Conservation (phyloP, 2,797 vertebrate species). For the Cyprinella venusta region DNA sequence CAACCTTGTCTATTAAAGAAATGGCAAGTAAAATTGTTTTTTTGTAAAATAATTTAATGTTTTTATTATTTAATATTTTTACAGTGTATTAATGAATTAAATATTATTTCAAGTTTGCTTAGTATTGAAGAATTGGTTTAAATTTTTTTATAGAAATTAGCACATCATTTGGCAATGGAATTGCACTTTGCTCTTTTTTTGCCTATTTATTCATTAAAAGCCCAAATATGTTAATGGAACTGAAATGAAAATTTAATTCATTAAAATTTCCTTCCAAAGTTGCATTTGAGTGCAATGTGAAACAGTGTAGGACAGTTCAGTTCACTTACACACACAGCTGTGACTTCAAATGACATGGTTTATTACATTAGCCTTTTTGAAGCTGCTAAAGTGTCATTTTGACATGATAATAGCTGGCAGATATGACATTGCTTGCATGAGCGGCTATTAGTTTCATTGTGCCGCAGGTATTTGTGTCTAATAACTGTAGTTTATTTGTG, state of each 20-base stretch:
- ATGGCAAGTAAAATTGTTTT: no score
- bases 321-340: constrained; percentile 11
- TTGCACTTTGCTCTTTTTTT: neutral
- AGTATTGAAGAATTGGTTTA: neutral
- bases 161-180: neutral
- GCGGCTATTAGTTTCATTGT: constrained; percentile 29
- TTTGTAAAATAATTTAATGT: no score
- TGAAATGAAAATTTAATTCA: neutral
- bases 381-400: constrained; percentile 34
- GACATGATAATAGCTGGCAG: constrained; percentile 26
- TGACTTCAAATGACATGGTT: constrained; percentile 23
- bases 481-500: constrained; percentile 37
- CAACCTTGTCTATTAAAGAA: neutral
- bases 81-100: no score
- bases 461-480: constrained; percentile 9
- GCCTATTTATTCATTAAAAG: neutral
- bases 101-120: no score
- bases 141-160: neutral
- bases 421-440: constrained; percentile 13
- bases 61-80: no score
- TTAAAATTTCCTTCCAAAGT: neutral
- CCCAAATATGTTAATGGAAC: neutral
- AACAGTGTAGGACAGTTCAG: neutral
- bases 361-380: constrained; percentile 35
- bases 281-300: neutral